A percentile compares a stretch with the other conserved stretches of the same genome.
phyloP scores from a whole-genome alignment of 2,113 vertebrate species.

The Gallinago jamesoni region DNA sequence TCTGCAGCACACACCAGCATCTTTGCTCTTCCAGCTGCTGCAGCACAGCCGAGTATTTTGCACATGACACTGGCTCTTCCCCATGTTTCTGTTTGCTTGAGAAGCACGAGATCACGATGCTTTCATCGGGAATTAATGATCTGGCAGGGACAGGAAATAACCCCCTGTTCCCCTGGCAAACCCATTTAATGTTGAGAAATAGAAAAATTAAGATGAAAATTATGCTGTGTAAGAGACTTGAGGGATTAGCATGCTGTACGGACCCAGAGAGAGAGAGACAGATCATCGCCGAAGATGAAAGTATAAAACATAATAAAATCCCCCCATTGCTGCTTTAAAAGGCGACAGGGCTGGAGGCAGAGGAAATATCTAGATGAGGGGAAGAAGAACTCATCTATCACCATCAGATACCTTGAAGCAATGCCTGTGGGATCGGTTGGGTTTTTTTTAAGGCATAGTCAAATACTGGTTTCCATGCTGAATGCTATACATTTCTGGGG shows the following conservation, averaged over 20 bases:
- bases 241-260: neutral
- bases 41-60: neutral
- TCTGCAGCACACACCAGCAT: neutral
- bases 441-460: neutral
- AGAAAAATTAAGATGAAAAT: slow-evolving; percentile 51
- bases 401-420: neutral
- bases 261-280: neutral
- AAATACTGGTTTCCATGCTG: neutral
- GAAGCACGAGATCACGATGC: neutral
- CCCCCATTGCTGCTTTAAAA: neutral
- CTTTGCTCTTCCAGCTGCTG: neutral
- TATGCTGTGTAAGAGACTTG: neutral
- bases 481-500: neutral
- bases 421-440: neutral
- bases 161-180: neutral
- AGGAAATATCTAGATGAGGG: neutral
- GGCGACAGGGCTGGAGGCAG: neutral
- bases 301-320: slow-evolving; percentile 28
- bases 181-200: slow-evolving; percentile 4
- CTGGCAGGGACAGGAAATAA: neutral
- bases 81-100: neutral
- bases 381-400: slow-evolving; percentile 19
- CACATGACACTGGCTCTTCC: neutral
- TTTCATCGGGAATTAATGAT: slow-evolving; percentile 20
- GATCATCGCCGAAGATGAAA: neutral